Base-by-base conservation (phyloP, 2,888 invertebrate species). In the Morpho helenor region DNA sequence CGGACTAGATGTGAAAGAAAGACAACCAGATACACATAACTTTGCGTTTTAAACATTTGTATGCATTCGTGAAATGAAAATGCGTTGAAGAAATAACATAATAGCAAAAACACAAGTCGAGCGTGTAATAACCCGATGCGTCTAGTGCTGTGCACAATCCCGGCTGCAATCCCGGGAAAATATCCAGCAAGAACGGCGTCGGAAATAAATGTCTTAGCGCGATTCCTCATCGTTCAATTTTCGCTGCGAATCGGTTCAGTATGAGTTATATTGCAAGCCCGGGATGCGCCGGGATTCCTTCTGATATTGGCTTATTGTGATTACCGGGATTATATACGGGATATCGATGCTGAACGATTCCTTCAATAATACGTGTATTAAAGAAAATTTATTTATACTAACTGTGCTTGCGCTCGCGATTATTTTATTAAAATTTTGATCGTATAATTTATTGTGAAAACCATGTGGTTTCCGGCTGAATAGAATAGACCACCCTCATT, bases 171-270 rank as follows among this genome's bases (percentile, higher is more conserved):
- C 64, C 64, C 62, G 61, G 58, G 48, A 58, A 31, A 56, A 60
- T 63, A 66, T 59, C 63, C 52, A 61, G 57, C 62, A 48, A 59
- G 57, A 60, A 57, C 49, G 53, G 55, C 52, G 62, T 57, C 52
- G 52, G 57, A 59, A 65, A 68, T 68, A 67, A 65, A 68, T 61
- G 66, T 67, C 65, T 67, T 65, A 66, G 66, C 57, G 64, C 54
- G 53, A 65, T 63, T 64, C 64, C 56, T 63, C 66, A 65, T 65
- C 68, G 67, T 67, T 67, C 68, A 68, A 67, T 68, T 66, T 56
- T 64, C 63, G 57, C 54, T 49, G 49, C 52, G 60, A 61, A 57
- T 59, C 52, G 52, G 56, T 60, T 60, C 62, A 60, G 56, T 51
- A 57, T 48, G 57, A 59, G 55, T 59, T 66, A 62, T 62, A 64